Conservation (phyloP, 2,113 vertebrate species). For the Daboia siamensis region DNA sequence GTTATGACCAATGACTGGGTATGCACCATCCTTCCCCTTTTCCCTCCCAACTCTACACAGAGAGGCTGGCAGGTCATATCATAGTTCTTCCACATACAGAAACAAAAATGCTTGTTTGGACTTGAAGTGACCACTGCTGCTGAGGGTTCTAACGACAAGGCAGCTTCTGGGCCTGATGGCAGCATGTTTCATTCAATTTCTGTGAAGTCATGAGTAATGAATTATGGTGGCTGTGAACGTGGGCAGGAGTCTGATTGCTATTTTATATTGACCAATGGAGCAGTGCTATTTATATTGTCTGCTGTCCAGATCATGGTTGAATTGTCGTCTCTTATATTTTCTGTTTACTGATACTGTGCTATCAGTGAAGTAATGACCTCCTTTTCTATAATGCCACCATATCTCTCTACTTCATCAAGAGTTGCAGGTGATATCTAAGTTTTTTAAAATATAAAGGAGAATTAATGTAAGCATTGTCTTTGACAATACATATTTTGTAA, state of each 20-base stretch:
- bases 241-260: not conserved
- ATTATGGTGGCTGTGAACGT: not conserved
- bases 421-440: not conserved
- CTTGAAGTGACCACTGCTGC: not conserved
- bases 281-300: not conserved
- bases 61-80: not conserved
- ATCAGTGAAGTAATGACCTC: not conserved
- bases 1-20: not conserved
- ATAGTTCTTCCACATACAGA: not conserved
- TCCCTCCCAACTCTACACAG: not conserved
- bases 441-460: not conserved
- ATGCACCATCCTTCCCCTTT: not conserved
- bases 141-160: not conserved
- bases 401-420: not conserved
- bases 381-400: not conserved
- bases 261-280: not conserved
- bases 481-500: not conserved
- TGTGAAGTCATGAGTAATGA: not conserved
- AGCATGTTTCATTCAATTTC: not conserved
- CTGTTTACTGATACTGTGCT: not conserved
- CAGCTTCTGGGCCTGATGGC: not conserved
- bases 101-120: not conserved
- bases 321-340: not conserved
- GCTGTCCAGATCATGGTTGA: not conserved
- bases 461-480: not conserved